Evolutionary conservation across 2,888 invertebrate species (phyloP), one percentile per base, ranked within the genome.

Genomic region (Parochlus steinenii): DNA sequence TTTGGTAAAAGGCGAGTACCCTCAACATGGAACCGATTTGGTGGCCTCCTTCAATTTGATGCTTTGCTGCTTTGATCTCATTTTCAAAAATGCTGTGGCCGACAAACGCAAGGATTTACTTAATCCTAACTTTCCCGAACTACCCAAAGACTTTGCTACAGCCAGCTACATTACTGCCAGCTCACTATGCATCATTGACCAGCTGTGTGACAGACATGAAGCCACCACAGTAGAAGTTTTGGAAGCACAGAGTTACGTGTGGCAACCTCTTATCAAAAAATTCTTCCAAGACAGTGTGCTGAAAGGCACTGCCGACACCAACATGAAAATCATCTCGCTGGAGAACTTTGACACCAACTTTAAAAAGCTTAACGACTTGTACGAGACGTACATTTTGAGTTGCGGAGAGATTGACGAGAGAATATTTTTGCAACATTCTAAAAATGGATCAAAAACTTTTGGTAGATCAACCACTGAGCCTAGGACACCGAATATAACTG

Each of bases 401-500:
- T 79, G 81, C 40, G 92, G 93, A 2, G 90, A 93, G 56, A 85
- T 97, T 57, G 97, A 98, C 56, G 97, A 98, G 58, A 71, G 93
- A 50, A 85, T 97, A 57, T 89, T 97, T 62, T 67, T 92, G 49
- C 80, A 82, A 68, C 67, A 73, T 58, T 52, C 32, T 3, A 27
- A 39, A 18, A n/a, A 25, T 19, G 37, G 37, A n/a, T 35, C 39
- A 11, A 34, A 26, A 18, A 19, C 11, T n/a, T 3, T 11, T 12
- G 25, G 17, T 6, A 12, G 15, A 15, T 6, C 7, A 7, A 16
- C 8, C 8, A 12, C 27, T 17, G 18, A 25, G 14, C 11, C 5
- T 4, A 18, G 8, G 11, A 12, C n/a, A 6, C 5, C 6, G 25
- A 25, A 25, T n/a, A 12, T 25, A 25, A 6, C n/a, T 3, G 17